These are phyloP conservation scores for Drosophila fungiperda DNA, from an alignment of 2,888 invertebrate genomes.

Conservation along the genomic window DNA sequence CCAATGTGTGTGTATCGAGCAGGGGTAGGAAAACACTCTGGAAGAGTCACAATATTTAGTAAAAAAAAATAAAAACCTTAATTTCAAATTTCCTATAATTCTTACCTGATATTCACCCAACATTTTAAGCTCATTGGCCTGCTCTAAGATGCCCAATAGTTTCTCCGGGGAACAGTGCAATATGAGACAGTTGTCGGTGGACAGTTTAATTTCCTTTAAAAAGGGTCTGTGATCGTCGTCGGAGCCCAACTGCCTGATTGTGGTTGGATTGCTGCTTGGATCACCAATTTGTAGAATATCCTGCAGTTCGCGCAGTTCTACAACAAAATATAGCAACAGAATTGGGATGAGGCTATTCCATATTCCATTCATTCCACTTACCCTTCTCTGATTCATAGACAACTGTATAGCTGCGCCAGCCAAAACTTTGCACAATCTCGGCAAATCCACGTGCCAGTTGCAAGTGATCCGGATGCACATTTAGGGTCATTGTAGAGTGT, in stretches of 20 bases:
- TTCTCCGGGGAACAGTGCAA: slow-evolving; percentile 91
- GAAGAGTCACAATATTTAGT: background rate
- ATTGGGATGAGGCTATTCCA: no score
- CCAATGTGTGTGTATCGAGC: slow-evolving; percentile 85
- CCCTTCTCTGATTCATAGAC: slow-evolving; percentile 94
- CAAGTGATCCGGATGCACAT: slow-evolving; percentile 89
- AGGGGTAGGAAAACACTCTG: slow-evolving; percentile 87
- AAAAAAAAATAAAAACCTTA: background rate
- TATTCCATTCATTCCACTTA: slow-evolving; percentile 57
- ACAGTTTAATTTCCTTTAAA: slow-evolving; percentile 91
- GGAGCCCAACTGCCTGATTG: slow-evolving; percentile 88
- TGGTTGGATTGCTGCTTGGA: slow-evolving; percentile 88
- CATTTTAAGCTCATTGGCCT: slow-evolving; percentile 93
- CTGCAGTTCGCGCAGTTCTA: slow-evolving; percentile 91
- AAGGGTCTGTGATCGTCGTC: slow-evolving; percentile 87
- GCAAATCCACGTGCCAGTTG: slow-evolving; percentile 89
- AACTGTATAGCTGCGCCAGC: slow-evolving; percentile 92
- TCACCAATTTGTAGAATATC: slow-evolving; percentile 91
- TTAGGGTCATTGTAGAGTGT: slow-evolving; percentile 87
- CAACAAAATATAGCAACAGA: background rate
- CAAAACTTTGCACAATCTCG: slow-evolving; percentile 89
- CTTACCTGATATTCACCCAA: slow-evolving; percentile 91
- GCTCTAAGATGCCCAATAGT: slow-evolving; percentile 88
- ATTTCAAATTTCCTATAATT: no score
- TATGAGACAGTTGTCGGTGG: slow-evolving; percentile 90